Evolutionary conservation across 2,888 invertebrate genomes (phyloP), one percentile per base, ranked within the genome.

Genomic region (Sepioteuthis lessoniana): DNA sequence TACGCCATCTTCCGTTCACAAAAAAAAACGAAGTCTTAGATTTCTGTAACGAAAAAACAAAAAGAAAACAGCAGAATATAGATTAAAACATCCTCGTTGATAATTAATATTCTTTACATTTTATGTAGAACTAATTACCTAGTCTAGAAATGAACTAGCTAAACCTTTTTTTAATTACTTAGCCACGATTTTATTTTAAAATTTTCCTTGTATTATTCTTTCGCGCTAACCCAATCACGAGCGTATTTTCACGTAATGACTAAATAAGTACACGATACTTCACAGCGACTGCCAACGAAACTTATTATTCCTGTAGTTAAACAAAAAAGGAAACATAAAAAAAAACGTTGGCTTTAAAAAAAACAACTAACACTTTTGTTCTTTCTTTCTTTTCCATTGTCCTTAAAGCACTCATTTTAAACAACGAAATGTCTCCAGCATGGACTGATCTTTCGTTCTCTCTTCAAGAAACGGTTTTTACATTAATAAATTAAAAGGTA

Each of bases 401-500:
- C 76, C 76, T 76, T 76, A 76, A 76, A 76, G 76, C 76, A 76
- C 76, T 76, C 76, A 76, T 76, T 76, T 76, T 76, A 76, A n/a
- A 76, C 76, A 76, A 76, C 76, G 76, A 76, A 76, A 76, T 76
- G 76, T 76, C 76, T 76, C 76, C n/a, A 76, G 76, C n/a, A 76
- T 35, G 76, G 76, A 16, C 76, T 76, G 76, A 76, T 76, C 76
- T 76, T 76, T 76, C 25, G n/a, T 76, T 76, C 76, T 76, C 76
- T 35, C 76, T 76, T 76, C n/a, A 13, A 76, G n/a, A 76, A 76
- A 76, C 7, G n/a, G 76, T 76, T 76, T 76, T 76, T 76, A 76
- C n/a, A n/a, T 35, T 76, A 76, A 76, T 35, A 76, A 35, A 76
- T n/a, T 76, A 35, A 76, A 16, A 8, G 76, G n/a, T n/a, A n/a